These are phyloP conservation scores for Stichopus horrens DNA, from an alignment of 53 echinoderm and acorn worm genomes.

Conservation along the genomic window DNA sequence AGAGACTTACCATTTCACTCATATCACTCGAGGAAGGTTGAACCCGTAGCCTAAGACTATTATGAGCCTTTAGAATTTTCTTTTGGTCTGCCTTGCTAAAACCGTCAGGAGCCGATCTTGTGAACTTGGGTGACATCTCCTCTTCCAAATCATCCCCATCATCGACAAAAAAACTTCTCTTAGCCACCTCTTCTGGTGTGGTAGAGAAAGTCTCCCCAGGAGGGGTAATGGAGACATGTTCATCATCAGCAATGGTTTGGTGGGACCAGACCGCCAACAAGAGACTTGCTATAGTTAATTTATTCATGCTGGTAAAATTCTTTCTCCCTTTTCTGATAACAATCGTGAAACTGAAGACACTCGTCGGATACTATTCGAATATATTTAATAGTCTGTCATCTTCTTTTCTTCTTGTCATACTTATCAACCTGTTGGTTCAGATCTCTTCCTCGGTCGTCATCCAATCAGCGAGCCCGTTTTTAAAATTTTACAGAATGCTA, in stretches of 20 bases:
- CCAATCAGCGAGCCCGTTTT: no score
- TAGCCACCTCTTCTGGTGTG: neutral
- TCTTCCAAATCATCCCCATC: neutral
- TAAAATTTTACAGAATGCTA: no score
- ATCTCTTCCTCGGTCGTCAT: no score
- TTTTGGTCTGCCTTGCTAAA: conserved; percentile 13
- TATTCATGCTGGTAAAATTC: neutral
- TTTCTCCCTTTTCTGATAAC: neutral
- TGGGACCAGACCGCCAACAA: neutral
- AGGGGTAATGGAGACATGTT: conserved; percentile 2
- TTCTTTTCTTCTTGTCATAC: no score
- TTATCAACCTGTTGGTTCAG: no score
- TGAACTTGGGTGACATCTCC: neutral
- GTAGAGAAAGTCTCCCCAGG: neutral
- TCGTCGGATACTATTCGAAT: no score
- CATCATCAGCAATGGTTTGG: neutral
- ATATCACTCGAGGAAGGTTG: conserved; percentile 11
- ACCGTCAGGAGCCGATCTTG: neutral
- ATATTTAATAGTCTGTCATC: no score
- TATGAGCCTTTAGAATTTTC: conserved; percentile 14
- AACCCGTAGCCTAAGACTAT: neutral
- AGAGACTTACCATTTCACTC: conserved; percentile 30
- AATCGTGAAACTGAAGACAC: no score
- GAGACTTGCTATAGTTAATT: neutral
- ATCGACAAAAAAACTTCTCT: conserved; percentile 12